Base-by-base conservation (phyloP, 2,113 vertebrate species). In the Rhinoptilus africanus region DNA sequence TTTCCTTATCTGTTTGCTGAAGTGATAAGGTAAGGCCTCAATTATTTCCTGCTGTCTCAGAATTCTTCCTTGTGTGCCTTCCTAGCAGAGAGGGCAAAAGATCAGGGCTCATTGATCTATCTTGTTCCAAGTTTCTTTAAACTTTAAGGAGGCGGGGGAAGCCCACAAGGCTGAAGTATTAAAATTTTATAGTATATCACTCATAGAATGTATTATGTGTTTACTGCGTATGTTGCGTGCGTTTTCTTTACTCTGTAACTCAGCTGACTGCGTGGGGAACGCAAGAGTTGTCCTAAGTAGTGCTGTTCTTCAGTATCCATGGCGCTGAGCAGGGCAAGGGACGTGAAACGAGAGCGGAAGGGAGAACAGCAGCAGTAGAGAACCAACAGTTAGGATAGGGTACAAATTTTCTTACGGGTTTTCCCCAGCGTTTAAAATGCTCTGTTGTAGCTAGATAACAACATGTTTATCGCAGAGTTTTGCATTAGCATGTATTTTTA, bases 151-250 rank as follows among this genome's bases (percentile, higher is more conserved):
- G 11, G 1, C 1, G 1, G 15, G 6, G 11, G 4, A 12, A 73
- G 24, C 17, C 20, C 20, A 3, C 15, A 41, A 47, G 18, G 7
- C 43, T 73, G 14, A 57, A 63, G 19, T 24, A 15, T 41, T 89
- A 37, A 71, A 59, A 62, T 74, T 18, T 69, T 76, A 14, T 0
- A 28, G 8, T 84, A 8, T 34, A 10, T 82, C 19, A 5, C 9
- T 86, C 27, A 2, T 5, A 80, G 22, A 77, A 54, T 48, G 69
- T 60, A 17, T 34, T 85, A 11, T 10, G 8, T 41, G 2, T 27
- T 63, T 10, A 35, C 7, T 7, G 4, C 23, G 19, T 48, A 1
- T 8, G 4, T 28, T 26, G 17, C 10, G 0, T 8, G 10, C 2
- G 0, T 67, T 91, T 64, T 85, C 26, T 62, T 59, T 30, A 10